Evolutionary conservation across 2,113 vertebrate species (phyloP), one percentile per base, ranked within the genome.

Genomic region (Amblyornis subalaris): DNA sequence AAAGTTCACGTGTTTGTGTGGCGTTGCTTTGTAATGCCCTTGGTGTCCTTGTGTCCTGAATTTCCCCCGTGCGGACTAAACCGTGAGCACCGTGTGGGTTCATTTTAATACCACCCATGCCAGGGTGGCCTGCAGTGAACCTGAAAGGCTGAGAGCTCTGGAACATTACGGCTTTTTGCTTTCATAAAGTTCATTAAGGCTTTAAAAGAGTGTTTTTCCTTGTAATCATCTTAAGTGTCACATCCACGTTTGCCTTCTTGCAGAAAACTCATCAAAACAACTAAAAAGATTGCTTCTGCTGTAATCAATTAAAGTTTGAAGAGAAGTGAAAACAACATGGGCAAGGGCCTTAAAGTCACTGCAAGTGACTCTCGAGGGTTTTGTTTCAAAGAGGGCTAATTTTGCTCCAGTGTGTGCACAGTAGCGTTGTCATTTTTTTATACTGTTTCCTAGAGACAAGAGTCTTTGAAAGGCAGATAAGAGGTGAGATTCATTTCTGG

Each of bases 181-280:
- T 85, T 66, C 61, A 50, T 79, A 25, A 88, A 82, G 69, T 88
- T 94, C 78, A 84, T 89, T 85, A 94, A 80, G 88, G 77, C 61
- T 91, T 93, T 90, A 35, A 94, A 93, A 89, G 64, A 90, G 53
- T 83, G 47, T 35, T 80, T 86, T 96, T 72, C 58, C 44, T 75
- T 91, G 55, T 71, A 92, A 89, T 89, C 85, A 88, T 72, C 54
- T 69, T 62, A 82, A 94, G 71, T 80, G 74, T 95, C 28, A 8
- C 42, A 80, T 88, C 70, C 47, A 21, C 35, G 5, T 86, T 94
- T 92, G 44, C 65, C 76, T 75, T 76, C 64, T 83, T 88, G 72
- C 53, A 86, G 76, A 85, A 90, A 85, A 70, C 77, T 87, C 64
- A 87, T 89, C 71, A 88, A 89, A 95, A 89, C 83, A 80, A 42